phyloP scores from a whole-genome alignment of 2,888 invertebrate genomes.

The Caenorhabditis angaria region DNA sequence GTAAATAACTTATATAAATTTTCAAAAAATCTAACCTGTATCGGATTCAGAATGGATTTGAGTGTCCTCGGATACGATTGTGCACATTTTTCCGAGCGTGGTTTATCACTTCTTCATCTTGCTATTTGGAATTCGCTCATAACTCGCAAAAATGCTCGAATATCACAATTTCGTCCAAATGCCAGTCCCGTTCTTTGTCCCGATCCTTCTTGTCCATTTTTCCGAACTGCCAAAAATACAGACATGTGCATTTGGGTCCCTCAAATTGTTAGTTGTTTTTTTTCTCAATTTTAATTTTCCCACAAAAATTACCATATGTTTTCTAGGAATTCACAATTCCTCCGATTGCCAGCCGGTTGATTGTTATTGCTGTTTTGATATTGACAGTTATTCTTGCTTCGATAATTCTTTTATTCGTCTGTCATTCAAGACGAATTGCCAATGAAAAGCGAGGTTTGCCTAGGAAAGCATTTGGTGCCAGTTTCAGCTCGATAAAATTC shows the following conservation, averaged over 20 bases:
- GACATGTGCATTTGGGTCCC: slow-evolving; percentile 55
- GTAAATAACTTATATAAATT: no score
- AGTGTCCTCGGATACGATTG: slow-evolving; percentile 58
- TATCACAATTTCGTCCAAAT: slow-evolving; percentile 40
- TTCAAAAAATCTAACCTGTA: no score
- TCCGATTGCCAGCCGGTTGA: slow-evolving; percentile 26
- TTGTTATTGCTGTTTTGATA: slow-evolving; percentile 32
- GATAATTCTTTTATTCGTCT: slow-evolving; percentile 27
- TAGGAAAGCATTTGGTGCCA: slow-evolving; percentile 54
- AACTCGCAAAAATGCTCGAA: slow-evolving; percentile 42
- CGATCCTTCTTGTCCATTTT: slow-evolving; percentile 57
- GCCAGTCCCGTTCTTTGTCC: slow-evolving; percentile 45
- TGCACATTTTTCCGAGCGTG: slow-evolving; percentile 58
- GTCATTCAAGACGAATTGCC: slow-evolving; percentile 35
- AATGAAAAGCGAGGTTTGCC: slow-evolving; percentile 37
- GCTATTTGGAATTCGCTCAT: slow-evolving; percentile 53
- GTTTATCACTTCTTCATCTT: slow-evolving; percentile 53
- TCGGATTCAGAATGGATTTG: slow-evolving; percentile 44
- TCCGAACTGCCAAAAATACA: slow-evolving; percentile 52
- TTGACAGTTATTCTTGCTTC: slow-evolving; percentile 41
- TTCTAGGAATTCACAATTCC: slow-evolving; percentile 26
- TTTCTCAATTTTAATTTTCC: not conserved
- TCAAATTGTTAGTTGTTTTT: slow-evolving; percentile 21
- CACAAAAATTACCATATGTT: not conserved
- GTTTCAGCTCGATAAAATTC: slow-evolving; percentile 59